Conservation (phyloP, 2,797 vertebrate species). For the Bovichtus variegatus region DNA sequence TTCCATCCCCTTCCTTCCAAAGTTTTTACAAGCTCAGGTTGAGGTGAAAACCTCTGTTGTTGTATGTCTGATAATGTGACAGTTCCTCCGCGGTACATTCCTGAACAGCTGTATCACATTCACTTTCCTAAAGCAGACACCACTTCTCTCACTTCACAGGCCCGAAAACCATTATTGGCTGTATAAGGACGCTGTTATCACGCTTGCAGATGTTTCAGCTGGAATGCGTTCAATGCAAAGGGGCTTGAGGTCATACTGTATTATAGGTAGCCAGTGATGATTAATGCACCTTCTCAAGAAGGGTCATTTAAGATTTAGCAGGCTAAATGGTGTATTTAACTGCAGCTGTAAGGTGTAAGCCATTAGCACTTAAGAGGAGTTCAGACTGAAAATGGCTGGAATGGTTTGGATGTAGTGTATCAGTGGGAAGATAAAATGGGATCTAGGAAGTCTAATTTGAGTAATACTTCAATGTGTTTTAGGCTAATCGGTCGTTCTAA, state of each 20-base stretch:
- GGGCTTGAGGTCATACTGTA: not conserved
- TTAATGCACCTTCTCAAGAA: slow-evolving; percentile 9
- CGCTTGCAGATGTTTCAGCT: slow-evolving; percentile 43
- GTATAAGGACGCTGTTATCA: slow-evolving; percentile 7
- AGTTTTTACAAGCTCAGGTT: not conserved
- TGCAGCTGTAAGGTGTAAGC: not conserved
- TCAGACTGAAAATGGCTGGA: not conserved
- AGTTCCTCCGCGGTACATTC: slow-evolving; percentile 7
- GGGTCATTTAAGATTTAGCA: not conserved
- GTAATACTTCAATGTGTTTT: not conserved
- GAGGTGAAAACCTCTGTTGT: slow-evolving; percentile 9
- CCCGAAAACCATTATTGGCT: slow-evolving; percentile 21
- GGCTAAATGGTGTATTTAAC: slow-evolving; percentile 9
- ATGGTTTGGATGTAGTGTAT: not conserved
- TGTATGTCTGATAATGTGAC: not conserved
- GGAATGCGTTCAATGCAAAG: slow-evolving; percentile 19
- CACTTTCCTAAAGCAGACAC: slow-evolving; percentile 1
- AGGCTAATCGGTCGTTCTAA: not conserved
- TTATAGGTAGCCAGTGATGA: slow-evolving; percentile 16
- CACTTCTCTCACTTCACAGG: slow-evolving; percentile 4
- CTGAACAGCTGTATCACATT: slow-evolving; percentile 19
- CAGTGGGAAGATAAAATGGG: not conserved
- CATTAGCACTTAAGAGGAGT: not conserved
- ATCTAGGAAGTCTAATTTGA: not conserved
- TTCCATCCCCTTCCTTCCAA: not conserved